Evolutionary conservation across 2,113 vertebrate species (phyloP).

Genomic region (Sylvicapra grimmia): DNA sequence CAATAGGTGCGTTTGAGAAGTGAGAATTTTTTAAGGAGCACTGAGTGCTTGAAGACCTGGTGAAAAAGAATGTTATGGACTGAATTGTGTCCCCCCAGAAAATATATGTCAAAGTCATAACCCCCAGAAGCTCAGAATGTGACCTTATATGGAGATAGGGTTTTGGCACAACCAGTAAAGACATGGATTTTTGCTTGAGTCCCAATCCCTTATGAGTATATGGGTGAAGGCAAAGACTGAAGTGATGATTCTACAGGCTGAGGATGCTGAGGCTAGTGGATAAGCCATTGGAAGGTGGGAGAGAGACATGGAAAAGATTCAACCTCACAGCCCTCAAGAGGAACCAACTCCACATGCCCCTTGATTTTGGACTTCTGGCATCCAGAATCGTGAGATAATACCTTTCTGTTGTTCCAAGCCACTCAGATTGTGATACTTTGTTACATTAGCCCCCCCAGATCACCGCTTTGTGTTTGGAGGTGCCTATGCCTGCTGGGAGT

Average conservation of each 20-base stretch:
- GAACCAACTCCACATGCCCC: background rate
- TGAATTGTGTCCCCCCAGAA: background rate
- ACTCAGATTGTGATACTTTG: background rate
- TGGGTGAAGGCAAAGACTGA: background rate
- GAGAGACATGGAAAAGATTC: background rate
- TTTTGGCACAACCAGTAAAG: background rate
- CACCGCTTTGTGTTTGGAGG: background rate
- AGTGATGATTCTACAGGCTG: background rate
- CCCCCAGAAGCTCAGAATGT: background rate
- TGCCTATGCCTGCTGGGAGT: background rate
- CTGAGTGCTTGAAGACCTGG: background rate
- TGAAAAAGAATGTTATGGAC: background rate
- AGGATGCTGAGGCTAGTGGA: background rate
- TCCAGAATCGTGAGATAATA: background rate
- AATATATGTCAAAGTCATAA: background rate
- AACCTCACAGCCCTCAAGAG: background rate
- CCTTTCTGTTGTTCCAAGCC: background rate
- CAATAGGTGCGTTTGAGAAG: background rate
- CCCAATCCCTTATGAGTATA: background rate
- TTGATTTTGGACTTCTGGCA: background rate
- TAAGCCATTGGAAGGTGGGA: background rate
- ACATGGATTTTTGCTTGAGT: background rate
- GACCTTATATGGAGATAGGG: background rate
- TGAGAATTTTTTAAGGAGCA: background rate
- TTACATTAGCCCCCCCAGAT: fast-evolving